Conservation (phyloP, 2,888 invertebrate species). For the Ophion slaviceki region DNA sequence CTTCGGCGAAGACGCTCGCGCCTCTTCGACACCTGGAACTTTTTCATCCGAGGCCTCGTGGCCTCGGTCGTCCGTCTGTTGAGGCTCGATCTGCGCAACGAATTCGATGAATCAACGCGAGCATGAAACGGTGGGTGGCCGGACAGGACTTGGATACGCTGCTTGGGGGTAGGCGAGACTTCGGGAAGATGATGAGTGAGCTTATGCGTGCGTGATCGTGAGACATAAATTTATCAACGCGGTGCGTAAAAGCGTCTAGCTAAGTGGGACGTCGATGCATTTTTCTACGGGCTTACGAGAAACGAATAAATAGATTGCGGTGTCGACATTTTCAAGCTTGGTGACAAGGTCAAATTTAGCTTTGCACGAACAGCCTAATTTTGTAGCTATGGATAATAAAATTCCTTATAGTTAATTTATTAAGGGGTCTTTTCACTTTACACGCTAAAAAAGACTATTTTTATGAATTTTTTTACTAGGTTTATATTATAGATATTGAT, state of each 20-base stretch:
- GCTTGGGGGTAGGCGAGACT: not conserved
- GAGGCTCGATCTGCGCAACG: conserved; percentile 59
- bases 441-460: too few species aligned
- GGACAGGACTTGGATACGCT: conserved; percentile 19
- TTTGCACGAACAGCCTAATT: not conserved
- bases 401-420: too few species aligned
- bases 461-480: too few species aligned
- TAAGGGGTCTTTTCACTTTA: too few species aligned
- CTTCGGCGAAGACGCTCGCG: conserved; percentile 45
- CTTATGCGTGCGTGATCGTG: conserved; percentile 27
- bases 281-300: not conserved
- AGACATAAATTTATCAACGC: conserved; percentile 39
- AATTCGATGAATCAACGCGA: conserved; percentile 23
- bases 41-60: conserved; percentile 15
- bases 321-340: not conserved
- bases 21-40: conserved; percentile 18
- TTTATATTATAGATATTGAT: too few species aligned
- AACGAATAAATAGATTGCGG: not conserved
- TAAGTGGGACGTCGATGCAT: not conserved
- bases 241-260: conserved; percentile 7
- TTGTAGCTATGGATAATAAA: not conserved
- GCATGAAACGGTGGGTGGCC: not conserved
- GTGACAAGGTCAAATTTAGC: not conserved
- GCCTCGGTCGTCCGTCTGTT: conserved; percentile 6
- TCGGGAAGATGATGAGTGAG: conserved; percentile 14